Percentiles rank a stretch among this genome's conserved stretches.
Conservation (phyloP, 2,888 invertebrate genomes). For the Tuberolachnus salignus region DNA sequence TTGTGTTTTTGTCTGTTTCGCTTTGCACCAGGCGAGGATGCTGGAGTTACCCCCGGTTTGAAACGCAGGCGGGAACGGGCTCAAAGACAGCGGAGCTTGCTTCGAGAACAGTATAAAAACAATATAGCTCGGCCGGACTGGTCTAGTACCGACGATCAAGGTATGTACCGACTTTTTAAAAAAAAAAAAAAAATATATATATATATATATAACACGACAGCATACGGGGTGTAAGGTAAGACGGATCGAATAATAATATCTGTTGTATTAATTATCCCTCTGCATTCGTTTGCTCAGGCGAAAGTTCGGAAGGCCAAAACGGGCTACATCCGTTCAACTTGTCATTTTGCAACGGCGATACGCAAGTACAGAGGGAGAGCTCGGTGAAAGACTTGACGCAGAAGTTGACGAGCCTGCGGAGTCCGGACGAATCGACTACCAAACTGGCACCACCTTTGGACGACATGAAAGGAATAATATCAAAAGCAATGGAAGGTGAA, state of each 20-base stretch:
- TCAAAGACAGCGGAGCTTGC: slow-evolving; percentile 82
- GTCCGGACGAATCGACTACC: slow-evolving; percentile 64
- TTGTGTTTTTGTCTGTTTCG: slow-evolving; percentile 44
- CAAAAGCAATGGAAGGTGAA: slow-evolving; percentile 84
- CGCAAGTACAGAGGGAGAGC: slow-evolving; percentile 67
- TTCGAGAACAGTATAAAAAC: slow-evolving; percentile 79
- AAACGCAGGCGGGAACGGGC: slow-evolving; percentile 76
- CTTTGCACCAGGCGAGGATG: slow-evolving; percentile 63
- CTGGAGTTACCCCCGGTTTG: slow-evolving; percentile 81
- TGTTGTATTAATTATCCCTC: not conserved
- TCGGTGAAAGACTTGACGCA: slow-evolving; percentile 89
- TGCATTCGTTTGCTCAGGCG: slow-evolving; percentile 4
- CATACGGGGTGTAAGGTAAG: not conserved
- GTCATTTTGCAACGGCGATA: slow-evolving; percentile 55
- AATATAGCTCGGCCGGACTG: slow-evolving; percentile 54
- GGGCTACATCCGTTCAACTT: slow-evolving; percentile 24
- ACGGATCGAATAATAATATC: not conserved
- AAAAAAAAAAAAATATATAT: too few species aligned
- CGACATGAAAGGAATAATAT: slow-evolving; percentile 88
- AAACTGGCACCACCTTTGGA: slow-evolving; percentile 62
- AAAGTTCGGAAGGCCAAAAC: slow-evolving; percentile 51
- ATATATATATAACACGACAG: not conserved
- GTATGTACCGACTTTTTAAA: slow-evolving; percentile 35
- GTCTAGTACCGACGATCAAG: slow-evolving; percentile 57
- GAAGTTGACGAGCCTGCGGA: slow-evolving; percentile 71